Evolutionary conservation across 2,797 vertebrate genomes (phyloP), one percentile per base, ranked within the genome.

Genomic region (Phataginus tetradactyla): DNA sequence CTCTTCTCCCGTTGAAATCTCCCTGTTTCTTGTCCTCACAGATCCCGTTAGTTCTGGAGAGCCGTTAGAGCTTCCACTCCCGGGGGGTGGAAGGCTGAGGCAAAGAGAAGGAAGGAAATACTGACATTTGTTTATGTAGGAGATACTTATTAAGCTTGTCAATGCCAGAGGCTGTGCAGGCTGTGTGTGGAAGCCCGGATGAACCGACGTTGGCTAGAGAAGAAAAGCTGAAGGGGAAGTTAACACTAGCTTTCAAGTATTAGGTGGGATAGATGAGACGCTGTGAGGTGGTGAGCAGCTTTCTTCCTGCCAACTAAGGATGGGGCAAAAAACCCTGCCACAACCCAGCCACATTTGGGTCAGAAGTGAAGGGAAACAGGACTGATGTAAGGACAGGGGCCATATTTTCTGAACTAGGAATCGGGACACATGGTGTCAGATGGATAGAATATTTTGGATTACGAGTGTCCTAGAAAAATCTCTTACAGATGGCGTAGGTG

Each of bases 401-500:
- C 81, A 64, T 92, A 64, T 91, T 97, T 95, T 95, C 95, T 91
- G 86, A 96, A 92, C n/a, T 86, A 88, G 87, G 94, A 96, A 93
- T 88, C 12, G 75, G 95, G 85, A 95, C 93, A 94, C 95, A 97
- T 96, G 91, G 91, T 96, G 88, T 92, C 92, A 97, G 96, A 95
- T 95, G 96, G 96, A 79, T 79, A n/a, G 88, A 96, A 92, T 97
- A 93, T 97, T 97, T 97, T 95, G 64, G 89, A 96, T 97, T 91
- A 86, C 68, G 75, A 95, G 74, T 96, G 75, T 85, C 93, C 93
- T 88, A 94, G 92, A 97, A 97, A 96, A 96, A 32, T 86, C 75
- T 83, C 89, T 75, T 92, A 39, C 95, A 97, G 97, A 96, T 97
- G 96, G 95, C 61, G 84, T 72, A 97, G 95, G 95, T 98, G 90